Evolutionary conservation across 2,888 invertebrate species (phyloP).

Genomic region (Silvanus unidentatus): DNA sequence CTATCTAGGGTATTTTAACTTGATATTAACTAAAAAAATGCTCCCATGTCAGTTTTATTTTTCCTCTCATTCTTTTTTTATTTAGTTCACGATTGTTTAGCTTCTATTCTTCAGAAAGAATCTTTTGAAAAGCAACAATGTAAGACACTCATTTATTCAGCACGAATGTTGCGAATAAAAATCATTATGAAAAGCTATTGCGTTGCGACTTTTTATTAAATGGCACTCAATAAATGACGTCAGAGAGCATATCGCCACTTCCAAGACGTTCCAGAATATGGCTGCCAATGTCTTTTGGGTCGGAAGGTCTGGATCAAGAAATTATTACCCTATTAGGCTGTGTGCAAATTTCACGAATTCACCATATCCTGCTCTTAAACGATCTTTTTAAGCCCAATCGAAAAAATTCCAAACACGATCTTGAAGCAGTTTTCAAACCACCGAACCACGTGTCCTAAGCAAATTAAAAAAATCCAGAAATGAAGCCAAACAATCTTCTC

Average conservation of each 20-base stretch:
- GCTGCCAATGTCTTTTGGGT: slow-evolving; percentile 32
- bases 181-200: slow-evolving; percentile 41
- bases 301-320: slow-evolving; percentile 17
- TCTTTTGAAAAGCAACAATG: background rate
- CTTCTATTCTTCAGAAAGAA: too few species aligned
- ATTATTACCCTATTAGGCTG: slow-evolving; percentile 22
- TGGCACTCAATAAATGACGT: slow-evolving; percentile 41
- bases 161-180: slow-evolving; percentile 30
- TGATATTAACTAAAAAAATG: too few species aligned
- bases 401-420: too few species aligned
- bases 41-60: too few species aligned
- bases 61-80: too few species aligned
- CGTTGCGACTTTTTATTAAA: slow-evolving; percentile 32
- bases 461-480: too few species aligned
- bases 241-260: slow-evolving; percentile 38
- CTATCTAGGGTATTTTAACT: too few species aligned
- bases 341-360: slow-evolving; percentile 19
- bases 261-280: slow-evolving; percentile 34
- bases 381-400: too few species aligned
- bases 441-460: too few species aligned
- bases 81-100: too few species aligned
- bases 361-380: too few species aligned
- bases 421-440: too few species aligned
- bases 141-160: background rate
- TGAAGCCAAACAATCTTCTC: background rate